These are phyloP conservation scores for Pygathrix nemaeus DNA, from an alignment of 2,113 vertebrate genomes.

Conservation along the genomic window DNA sequence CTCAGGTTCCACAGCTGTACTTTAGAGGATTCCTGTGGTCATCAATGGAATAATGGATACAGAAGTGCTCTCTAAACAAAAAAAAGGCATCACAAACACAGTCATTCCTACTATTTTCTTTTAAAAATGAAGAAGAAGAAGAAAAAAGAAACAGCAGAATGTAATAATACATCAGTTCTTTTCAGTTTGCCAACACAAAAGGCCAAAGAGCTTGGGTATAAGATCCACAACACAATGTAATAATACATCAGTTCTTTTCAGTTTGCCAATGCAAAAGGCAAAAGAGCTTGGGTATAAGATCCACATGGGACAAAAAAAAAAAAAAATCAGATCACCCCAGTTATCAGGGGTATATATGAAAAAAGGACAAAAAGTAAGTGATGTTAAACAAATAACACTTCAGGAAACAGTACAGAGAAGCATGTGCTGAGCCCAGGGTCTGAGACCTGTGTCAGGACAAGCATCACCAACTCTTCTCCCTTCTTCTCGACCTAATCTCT, in stretches of 20 bases:
- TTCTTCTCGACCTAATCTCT: background rate
- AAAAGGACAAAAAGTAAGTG: slow-evolving; percentile 80
- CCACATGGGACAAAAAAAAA: background rate
- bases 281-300: slow-evolving; percentile 30
- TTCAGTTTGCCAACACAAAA: slow-evolving; percentile 10
- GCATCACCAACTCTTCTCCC: background rate
- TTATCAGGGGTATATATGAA: slow-evolving; percentile 60
- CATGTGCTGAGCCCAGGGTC: background rate
- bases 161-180: background rate
- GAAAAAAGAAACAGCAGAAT: background rate
- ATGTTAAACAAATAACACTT: slow-evolving; percentile 66
- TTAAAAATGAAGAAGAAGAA: background rate
- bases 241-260: background rate
- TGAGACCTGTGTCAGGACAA: background rate
- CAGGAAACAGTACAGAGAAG: slow-evolving; percentile 33
- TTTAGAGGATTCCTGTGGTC: background rate
- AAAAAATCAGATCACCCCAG: background rate
- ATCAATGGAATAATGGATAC: background rate
- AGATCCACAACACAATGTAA: background rate
- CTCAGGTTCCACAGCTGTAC: background rate
- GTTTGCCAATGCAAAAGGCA: background rate
- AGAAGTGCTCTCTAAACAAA: background rate
- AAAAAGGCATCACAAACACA: background rate
- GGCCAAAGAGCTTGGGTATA: background rate
- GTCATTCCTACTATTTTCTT: background rate